Evolutionary conservation across 2,797 vertebrate genomes (phyloP).

Genomic region (Channa striata): DNA sequence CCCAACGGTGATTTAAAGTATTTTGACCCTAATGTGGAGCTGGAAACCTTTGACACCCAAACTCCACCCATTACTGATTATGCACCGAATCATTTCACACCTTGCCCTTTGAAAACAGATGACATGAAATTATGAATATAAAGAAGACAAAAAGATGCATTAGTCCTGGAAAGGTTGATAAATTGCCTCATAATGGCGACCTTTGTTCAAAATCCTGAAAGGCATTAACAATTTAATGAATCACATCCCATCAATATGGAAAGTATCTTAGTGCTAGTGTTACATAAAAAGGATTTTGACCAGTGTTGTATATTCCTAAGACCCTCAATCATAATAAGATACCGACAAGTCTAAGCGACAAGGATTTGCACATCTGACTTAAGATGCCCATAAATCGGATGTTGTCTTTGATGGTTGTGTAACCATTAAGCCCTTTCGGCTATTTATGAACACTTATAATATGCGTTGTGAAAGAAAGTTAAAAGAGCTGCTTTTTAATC

Average conservation of each 20-base stretch:
- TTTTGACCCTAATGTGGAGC: conserved; percentile 58
- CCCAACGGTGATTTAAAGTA: conserved; percentile 31
- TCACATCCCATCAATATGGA: conserved; percentile 51
- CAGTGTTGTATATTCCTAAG: conserved; percentile 25
- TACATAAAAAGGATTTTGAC: conserved; percentile 45
- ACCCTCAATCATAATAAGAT: conserved; percentile 35
- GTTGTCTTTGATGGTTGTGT: conserved; percentile 2
- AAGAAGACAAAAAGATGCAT: conserved; percentile 31
- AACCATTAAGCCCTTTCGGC: not conserved
- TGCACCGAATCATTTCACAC: conserved; percentile 57
- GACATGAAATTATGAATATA: conserved; percentile 64
- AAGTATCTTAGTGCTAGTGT: conserved; percentile 31
- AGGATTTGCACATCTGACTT: conserved; percentile 20
- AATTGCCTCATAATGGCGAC: conserved; percentile 53
- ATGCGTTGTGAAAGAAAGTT: not conserved
- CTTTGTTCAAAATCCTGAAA: conserved; percentile 64
- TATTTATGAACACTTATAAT: conserved; percentile 4
- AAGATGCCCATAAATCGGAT: not conserved
- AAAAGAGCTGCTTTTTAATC: not conserved
- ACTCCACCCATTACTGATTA: conserved; percentile 65
- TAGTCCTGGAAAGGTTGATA: conserved; percentile 41
- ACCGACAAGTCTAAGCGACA: conserved; percentile 14
- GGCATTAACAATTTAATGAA: conserved; percentile 64
- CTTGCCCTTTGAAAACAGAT: conserved; percentile 45
- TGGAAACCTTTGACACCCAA: conserved; percentile 56